Evolutionary conservation across 2,797 vertebrate species (phyloP), one percentile per base, ranked within the genome.

Genomic region (Lophius americanus): DNA sequence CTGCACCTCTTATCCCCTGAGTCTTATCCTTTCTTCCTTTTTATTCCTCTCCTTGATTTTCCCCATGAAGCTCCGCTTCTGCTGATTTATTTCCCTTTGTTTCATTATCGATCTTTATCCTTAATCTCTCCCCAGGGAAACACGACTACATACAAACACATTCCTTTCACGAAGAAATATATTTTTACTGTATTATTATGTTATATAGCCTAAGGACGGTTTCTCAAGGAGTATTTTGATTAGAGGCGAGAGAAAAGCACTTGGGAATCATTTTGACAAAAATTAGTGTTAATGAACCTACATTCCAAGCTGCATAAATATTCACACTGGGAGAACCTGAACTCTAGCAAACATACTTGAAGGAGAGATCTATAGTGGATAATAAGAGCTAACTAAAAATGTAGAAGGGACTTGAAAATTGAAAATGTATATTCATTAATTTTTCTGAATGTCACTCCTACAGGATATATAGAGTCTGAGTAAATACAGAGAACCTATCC

Each of bases 41-140:
- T 44, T 13, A 4, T 37, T 32, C 11, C 6, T n/a, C 38, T 10
- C 13, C 14, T 14, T 49, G 36, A 6, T 37, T 38, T 7, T 35
- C 3, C 23, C 2, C 14, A n/a, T 35, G 14, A 12, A 9, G 13
- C 47, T 62, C 42, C 47, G 6, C 49, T 42, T 52, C 64, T 39
- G 32, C 50, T 47, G 53, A 46, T 55, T 71, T 33, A 43, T 52
- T 62, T 60, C 38, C 23, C 38, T 33, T 54, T 73, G 37, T 70
- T 66, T 60, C 57, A 64, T 65, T 67, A 62, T 52, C 37, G 37
- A n/a, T 69, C 32, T 9, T 56, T 44, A 60, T 64, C 48, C 13
- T 12, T 48, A n/a, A 3, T 12, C 33, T 64, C 41, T 63, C 32
- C 43, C 51, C 23, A 63, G n/a, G 43, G 60, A 57, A 65, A 51